Evolutionary conservation across 2,888 invertebrate genomes (phyloP), one percentile per base, ranked within the genome.

Genomic region (Alloplasta piceator): DNA sequence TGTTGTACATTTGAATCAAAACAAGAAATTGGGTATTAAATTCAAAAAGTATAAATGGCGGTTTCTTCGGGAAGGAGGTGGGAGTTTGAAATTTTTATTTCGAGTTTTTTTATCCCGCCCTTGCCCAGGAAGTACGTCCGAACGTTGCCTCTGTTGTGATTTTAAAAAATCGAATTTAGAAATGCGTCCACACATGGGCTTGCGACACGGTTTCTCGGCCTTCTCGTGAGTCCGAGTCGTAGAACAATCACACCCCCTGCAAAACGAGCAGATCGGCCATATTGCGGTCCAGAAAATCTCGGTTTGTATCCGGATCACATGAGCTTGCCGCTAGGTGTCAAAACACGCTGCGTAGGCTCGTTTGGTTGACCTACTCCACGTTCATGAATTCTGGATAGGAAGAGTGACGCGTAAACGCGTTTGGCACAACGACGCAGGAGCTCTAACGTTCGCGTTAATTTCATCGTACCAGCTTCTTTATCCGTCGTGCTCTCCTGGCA

Each of bases 221-320:
- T 63, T 77, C 56, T 63, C 58, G 72, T 61, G 60, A 72, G 67
- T 61, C 66, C 67, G 72, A 66, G 38, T 67, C 26, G 41, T 56
- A 70, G 58, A 80, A 64, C 70, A 75, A 80, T 73, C 73, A 79
- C 52, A 63, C 70, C 70, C 75, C 70, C 70, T 71, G 60, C 71
- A 66, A 75, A 75, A 79, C 70, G 70, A 55, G 14, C 68, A 74
- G 64, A 70, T 74, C 79, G 79, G 79, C 79, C 41, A 79, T 76
- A 76, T 80, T 80, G 76, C 71, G 71, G 75, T 71, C 74, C 64
- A 79, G 74, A 75, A 75, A 79, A 79, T 75, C 74, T 71, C 79
- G 12, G 58, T 64, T 75, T 68, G 64, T 52, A 79, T 79, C 70
- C 66, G 75, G 79, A 71, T 16, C 16, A 12, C 70, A 75, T 58